Evolutionary conservation across 2,888 invertebrate genomes (phyloP).

Genomic region (Idaea aversata): DNA sequence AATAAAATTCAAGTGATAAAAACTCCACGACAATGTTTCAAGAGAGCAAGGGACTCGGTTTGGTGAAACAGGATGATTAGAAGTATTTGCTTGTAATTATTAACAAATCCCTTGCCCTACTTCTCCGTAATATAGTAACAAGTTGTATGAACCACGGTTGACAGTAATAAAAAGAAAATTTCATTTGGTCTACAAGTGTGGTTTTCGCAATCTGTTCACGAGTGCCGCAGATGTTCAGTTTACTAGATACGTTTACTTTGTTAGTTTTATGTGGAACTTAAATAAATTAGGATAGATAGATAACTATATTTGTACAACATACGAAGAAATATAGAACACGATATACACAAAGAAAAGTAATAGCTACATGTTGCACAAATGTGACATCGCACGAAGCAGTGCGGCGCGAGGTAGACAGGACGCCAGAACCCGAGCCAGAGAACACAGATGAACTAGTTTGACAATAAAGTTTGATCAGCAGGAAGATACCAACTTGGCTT

Average conservation of each 20-base stretch:
- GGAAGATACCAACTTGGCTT: no score
- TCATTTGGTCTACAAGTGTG: constrained; percentile 26
- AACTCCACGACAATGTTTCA: no score
- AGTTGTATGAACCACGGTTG: constrained; percentile 20
- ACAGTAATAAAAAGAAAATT: constrained; percentile 29
- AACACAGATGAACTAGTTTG: no score
- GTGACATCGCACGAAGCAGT: no score
- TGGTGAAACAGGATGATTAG: no score
- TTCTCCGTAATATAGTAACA: constrained; percentile 14
- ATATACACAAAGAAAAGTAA: no score
- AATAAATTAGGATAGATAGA: neutral
- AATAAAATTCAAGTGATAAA: no score
- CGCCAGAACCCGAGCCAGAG: no score
- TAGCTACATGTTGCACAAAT: no score
- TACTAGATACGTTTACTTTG: neutral
- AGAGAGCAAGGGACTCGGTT: no score
- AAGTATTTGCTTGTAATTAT: neutral
- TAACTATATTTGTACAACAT: neutral
- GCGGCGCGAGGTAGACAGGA: no score
- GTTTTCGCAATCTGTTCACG: constrained; percentile 22
- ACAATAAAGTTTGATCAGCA: no score
- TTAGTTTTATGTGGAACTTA: neutral
- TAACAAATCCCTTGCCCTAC: neutral
- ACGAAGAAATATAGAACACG: neutral
- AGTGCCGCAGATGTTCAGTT: neutral